phyloP scores from a whole-genome alignment of 2,888 invertebrate genomes.

The Thyatira batis region DNA sequence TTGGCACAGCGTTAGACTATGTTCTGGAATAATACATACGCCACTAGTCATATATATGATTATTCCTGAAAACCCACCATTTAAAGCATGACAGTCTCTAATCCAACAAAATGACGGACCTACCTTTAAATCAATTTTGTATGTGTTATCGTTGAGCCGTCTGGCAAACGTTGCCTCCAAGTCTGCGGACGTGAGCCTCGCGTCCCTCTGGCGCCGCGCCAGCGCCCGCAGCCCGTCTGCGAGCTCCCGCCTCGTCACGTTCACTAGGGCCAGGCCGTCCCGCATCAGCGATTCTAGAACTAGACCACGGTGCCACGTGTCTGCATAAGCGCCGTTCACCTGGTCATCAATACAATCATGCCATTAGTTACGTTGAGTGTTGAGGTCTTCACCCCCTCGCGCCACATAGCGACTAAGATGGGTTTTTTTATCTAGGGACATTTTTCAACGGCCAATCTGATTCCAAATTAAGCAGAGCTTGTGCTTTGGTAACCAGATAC shows the following conservation, averaged over 20 bases:
- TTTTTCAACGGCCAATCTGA: too few species aligned
- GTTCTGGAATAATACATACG: too few species aligned
- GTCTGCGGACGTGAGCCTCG: conserved; percentile 59
- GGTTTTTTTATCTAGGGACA: too few species aligned
- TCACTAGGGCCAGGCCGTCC: conserved; percentile 76
- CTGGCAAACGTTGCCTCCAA: conserved; percentile 63
- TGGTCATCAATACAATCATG: conserved; percentile 41
- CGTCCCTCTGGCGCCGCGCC: conserved; percentile 67
- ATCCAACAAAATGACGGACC: neutral
- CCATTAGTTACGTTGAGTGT: neutral
- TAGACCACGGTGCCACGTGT: conserved; percentile 81
- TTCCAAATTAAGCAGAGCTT: too few species aligned
- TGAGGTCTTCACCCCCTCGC: too few species aligned
- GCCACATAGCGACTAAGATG: too few species aligned
- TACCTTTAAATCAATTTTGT: conserved; percentile 71
- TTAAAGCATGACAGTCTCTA: too few species aligned
- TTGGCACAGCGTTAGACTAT: too few species aligned
- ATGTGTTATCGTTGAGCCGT: conserved; percentile 64
- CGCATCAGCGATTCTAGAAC: conserved; percentile 74
- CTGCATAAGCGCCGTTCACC: conserved; percentile 85
- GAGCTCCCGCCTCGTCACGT: conserved; percentile 78
- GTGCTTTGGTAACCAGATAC: too few species aligned
- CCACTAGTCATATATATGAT: too few species aligned
- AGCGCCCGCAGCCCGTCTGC: conserved; percentile 76
- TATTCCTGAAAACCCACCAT: too few species aligned